Base-by-base conservation (phyloP, 2,113 vertebrate species). In the Rousettus leschenaultii region DNA sequence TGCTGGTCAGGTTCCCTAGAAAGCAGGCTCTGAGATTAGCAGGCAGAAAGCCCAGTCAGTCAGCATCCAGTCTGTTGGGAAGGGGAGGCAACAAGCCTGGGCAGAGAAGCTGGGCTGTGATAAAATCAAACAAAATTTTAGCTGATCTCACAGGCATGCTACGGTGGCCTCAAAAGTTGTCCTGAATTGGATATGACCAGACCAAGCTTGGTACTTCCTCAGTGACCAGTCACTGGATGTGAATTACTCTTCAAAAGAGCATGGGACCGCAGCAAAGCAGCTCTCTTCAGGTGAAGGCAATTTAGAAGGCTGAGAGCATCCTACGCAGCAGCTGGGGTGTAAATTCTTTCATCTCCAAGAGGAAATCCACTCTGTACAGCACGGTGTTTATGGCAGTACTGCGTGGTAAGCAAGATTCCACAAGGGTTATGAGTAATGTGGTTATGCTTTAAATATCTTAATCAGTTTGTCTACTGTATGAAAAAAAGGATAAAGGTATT, bases 361-460 rank as follows among this genome's bases (percentile, higher is more conserved):
- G 3, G 3, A 0, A 43, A 33, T 22, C 2, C 0, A 13, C 2
- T 21, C 1, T 2, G 16, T 26, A 7, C 28, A 30, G 28, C 1
- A 0, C 1, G 1, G 19, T 0, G 0, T 26, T 38, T 1, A 0
- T 10, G 4, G 11, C 0, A 3, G 1, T 4, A 0, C 28, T 48
- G n/a, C n/a, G 9, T 2, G 0, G 12, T 15, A 9, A 11, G 14
- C 7, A 1, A 19, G 6, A 21, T 26, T 63, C 30, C 12, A 21
- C 2, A 1, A 15, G 2, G 9, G 65, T 28, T 13, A 11, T 30
- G 14, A 28, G 33, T 59, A 30, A 12, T 7, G 2, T 11, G 5
- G 48, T 78, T 10, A 19, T 33, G 1, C 33, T 75, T 55, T 51
- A 59, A 45, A 38, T 5, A 43, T 30, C 28, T 57, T 43, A 9